Base-by-base conservation (phyloP, 2,888 invertebrate genomes). In the Eucriotettix oculatus region DNA sequence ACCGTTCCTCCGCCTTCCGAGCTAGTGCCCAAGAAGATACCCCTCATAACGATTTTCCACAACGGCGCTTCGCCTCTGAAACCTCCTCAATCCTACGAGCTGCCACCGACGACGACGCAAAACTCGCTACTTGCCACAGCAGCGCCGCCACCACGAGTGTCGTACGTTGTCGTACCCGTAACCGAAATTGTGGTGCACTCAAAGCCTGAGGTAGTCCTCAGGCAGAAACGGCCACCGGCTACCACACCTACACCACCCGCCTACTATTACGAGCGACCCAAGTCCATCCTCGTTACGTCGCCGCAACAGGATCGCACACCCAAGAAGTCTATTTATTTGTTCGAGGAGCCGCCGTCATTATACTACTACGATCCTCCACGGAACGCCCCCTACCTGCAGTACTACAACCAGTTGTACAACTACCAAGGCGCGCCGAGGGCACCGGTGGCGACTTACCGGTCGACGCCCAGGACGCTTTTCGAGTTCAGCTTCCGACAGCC, bases 401-500 rank as follows among this genome's bases (percentile, higher is more conserved):
- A 54, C 57, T 58, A 58, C 54, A 40, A 14, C 48, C 48, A 12
- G 48, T 9, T n/a, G 48, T 48, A 48, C 48, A 48, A 12, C 17
- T 16, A 42, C 17, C 11, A 42, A 14, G 17, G 10, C 42, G 9
- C 57, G 14, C 42, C 17, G 44, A 14, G n/a, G 43, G 16, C 40
- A 1, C 16, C 54, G 16, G 17, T 16, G 17, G 54, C 54, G 42
- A n/a, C 55, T 11, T 56, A 44, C 29, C 52, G 17, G 43, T 42
- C 60, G 10, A 60, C 60, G 10, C 60, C 60, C 10, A 56, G 57
- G 14, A 60, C 60, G 0, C 77, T 84, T 10, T 87, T 86, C 69
- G 86, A 87, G 69, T 88, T 83, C 69, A 85, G 83, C 67, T 87
- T 84, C 68, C 83, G 87, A 69, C 78, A 82, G 57, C 64, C 29